A percentile compares a stretch with the other conserved stretches of the same genome.
Conservation (phyloP, 2,888 invertebrate genomes). For the Trichopria drosophilae region DNA sequence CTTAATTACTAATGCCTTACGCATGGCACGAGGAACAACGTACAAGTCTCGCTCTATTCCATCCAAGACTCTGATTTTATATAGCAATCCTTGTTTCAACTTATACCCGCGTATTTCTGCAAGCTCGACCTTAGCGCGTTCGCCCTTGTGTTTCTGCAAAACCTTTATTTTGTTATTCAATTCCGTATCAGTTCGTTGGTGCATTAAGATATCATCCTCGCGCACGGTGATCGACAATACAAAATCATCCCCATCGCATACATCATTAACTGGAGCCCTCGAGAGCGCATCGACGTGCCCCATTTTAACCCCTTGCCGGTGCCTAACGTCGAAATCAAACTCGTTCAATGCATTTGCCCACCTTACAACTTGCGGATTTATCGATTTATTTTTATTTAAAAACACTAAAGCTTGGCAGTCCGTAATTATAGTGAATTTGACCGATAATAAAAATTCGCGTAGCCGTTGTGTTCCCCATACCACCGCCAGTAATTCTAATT, state of each 20-base stretch:
- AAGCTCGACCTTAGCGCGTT: constrained; percentile 12
- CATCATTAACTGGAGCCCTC: constrained; percentile 33
- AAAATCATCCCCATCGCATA: too few relatives aligned
- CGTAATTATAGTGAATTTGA: background rate
- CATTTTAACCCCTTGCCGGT: constrained; percentile 28
- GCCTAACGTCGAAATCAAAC: constrained; percentile 28
- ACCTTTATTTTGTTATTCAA: background rate
- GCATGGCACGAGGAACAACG: constrained; percentile 16
- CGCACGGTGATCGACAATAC: background rate
- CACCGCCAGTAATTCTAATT: constrained; percentile 23
- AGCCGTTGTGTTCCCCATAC: constrained; percentile 30
- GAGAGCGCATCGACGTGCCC: constrained; percentile 33
- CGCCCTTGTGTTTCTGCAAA: constrained; percentile 5
- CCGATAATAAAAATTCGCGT: constrained; percentile 5
- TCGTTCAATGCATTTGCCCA: constrained; percentile 28
- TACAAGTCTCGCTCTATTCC: constrained; percentile 1
- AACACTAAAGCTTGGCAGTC: too few relatives aligned
- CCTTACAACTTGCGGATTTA: constrained; percentile 35
- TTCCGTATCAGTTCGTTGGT: constrained; percentile 9
- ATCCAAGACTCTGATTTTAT: background rate
- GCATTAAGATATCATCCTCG: constrained; percentile 12
- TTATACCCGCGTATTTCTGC: background rate
- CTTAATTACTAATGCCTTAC: constrained; percentile 18
- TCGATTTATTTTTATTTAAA: constrained; percentile 37
- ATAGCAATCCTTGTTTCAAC: constrained; percentile 8